Base-by-base conservation (phyloP, 1,140 invertebrate species). In the Magallana ariakensis region DNA sequence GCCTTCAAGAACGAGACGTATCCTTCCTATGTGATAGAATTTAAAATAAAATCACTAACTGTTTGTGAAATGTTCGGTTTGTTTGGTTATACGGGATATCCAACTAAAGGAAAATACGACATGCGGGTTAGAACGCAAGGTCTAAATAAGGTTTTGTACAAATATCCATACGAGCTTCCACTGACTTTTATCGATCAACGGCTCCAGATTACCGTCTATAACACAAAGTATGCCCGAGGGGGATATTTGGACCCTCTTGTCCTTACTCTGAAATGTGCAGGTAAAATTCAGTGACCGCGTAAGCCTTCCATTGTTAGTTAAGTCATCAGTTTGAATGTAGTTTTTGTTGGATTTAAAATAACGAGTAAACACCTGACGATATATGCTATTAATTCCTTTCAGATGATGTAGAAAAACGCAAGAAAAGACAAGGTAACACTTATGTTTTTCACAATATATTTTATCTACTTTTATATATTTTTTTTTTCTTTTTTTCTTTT, bases 31-130 rank as follows among this genome's bases (percentile, higher is more conserved):
- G 56, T 83, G 55, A 22, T 83, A 15, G 81, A 83, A 19, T 19
- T 83, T 3, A 55, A 83, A 13, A 10, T 83, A 9, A 55, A 83
- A n/a, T 83, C 81, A 6, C 54, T 22, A 9, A 83, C 54, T 9
- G 46, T n/a, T 15, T 83, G 81, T 83, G 56, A 55, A 57, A 55
- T 26, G 56, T 83, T 56, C 46, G 81, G 81, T 83, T 56, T 22
- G 9, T 83, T 56, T 57, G 56, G 81, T 22, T 13, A 83, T 19
- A 75, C 66, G 9, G 81, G 56, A 10, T 55, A 56, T 3, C 81
- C 81, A 56, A 57, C 54, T n/a, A 57, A 56, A 26, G 16, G n/a
- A n/a, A 22, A 56, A 19, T 55, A 19, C 56, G 81, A 83, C 10
- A n/a, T 83, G 16, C 5, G 3, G 53, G 81, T 83, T 5, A 83